Base-by-base conservation (phyloP, 2,113 vertebrate species). In the Acinonyx jubatus region DNA sequence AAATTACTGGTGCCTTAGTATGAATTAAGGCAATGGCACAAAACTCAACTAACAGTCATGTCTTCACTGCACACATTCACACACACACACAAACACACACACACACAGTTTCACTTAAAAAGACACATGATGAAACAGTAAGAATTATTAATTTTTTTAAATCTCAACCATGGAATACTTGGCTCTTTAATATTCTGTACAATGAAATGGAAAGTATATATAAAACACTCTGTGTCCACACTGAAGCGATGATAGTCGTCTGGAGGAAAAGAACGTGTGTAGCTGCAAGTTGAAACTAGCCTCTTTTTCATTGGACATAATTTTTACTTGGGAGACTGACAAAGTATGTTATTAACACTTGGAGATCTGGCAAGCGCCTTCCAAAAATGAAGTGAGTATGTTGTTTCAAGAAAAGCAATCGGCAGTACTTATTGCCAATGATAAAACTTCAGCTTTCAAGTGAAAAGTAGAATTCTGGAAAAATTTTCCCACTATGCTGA, bases 101-200 rank as follows among this genome's bases (percentile, higher is more conserved):
- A 63, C 14, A 23, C n/a, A 68, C 15, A 48, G 9, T 66, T 50
- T 69, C 90, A 61, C 29, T 76, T 83, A 71, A 82, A 27, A 65
- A 41, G 74, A 36, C 18, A 25, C 33, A 33, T n/a, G 11, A 61
- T 21, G 3, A 91, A 52, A 23, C 16, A 73, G n/a, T 23, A 73
- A 52, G 74, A 45, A 68, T 78, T 87, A 76, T 50, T 88, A 61
- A 25, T 83, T 78, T 95, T 76, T 86, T 50, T 25, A 93, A 11
- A 27, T 55, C 63, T 48, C 21, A 1, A n/a, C 50, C 50, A 85
- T 31, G 29, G 23, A 15, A 68, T 71, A 33, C 41, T 57, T 48
- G 52, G 61, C 11, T 88, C 38, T 86, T 82, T 68, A 29, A 29
- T 45, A 48, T 33, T 82, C 52, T 83, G 1, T 48, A 1, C 41